Base-by-base conservation (phyloP, 2,113 vertebrate species). In the Tonatia bakeri region DNA sequence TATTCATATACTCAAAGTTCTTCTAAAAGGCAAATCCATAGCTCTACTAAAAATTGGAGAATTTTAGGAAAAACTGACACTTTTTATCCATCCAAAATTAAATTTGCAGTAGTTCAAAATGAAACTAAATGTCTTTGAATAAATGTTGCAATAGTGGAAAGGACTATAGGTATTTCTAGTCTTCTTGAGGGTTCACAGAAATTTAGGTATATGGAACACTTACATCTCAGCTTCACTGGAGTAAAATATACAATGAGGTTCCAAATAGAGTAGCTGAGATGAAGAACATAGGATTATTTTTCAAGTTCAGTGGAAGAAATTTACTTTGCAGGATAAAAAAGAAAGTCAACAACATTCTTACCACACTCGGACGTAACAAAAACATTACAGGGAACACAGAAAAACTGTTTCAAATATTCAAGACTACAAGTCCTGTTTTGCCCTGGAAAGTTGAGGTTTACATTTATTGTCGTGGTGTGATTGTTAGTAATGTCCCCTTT, bases 111-210 rank as follows among this genome's bases (percentile, higher is more conserved):
- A 83, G 9, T 92, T 81, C 52, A 90, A 87, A 77, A 92, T 83
- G 76, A 95, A 95, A 92, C 24, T 65, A 67, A 92, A 72, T 59
- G 20, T 67, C 38, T 86, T 82, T 90, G 69, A 87, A 77, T 89
- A 90, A 82, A 72, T 67, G 43, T n/a, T 90, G 59, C 90, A 81
- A 87, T 72, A 47, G 24, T 52, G 67, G 22, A 40, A 87, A 94
- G 40, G 47, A 59, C 47, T 83, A 47, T 7, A 52, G n/a, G 16
- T 61, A 90, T 61, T 90, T 92, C 54, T 36, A 72, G 67, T 75
- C 54, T 77, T 56, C 22, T 14, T 14, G 54, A 52, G 40, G 47
- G 12, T 67, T 83, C 52, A 90, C 40, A 89, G 45, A 65, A 90
- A 45, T 65, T 43, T 52, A 83, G 15, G 36, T 73, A 45, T n/a